Evolutionary conservation across 2,888 invertebrate species (phyloP).

Genomic region (Sarcophaga carnaria): DNA sequence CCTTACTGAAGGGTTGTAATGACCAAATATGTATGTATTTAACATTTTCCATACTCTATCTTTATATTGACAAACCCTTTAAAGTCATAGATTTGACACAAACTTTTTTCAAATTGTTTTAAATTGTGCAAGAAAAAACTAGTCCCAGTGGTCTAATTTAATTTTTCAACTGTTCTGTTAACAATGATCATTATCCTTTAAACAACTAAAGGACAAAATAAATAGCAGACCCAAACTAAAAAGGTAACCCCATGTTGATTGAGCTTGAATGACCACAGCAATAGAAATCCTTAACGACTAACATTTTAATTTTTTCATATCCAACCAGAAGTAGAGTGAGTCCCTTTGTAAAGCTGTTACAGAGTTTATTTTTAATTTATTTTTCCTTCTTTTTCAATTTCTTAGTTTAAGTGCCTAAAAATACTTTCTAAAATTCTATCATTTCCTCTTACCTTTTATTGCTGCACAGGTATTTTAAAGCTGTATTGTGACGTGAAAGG

Average conservation of each 20-base stretch:
- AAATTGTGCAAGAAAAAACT: too few relatives aligned
- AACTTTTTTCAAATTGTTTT: too few relatives aligned
- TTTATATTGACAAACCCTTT: too few relatives aligned
- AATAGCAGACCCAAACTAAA: conserved; percentile 18
- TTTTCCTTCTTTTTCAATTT: neutral
- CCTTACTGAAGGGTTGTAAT: too few relatives aligned
- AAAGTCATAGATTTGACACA: too few relatives aligned
- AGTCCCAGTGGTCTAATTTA: too few relatives aligned
- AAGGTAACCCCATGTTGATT: conserved; percentile 22
- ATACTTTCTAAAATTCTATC: conserved; percentile 25
- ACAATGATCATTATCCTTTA: too few relatives aligned
- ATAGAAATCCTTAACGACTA: conserved; percentile 4
- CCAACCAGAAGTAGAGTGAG: too few relatives aligned
- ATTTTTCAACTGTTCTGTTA: too few relatives aligned
- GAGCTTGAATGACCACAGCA: neutral
- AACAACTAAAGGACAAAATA: conserved; percentile 1
- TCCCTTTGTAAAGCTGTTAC: neutral
- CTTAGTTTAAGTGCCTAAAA: conserved; percentile 34
- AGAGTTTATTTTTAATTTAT: neutral
- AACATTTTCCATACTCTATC: too few relatives aligned
- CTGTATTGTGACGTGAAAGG: conserved; percentile 8
- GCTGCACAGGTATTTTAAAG: conserved; percentile 27
- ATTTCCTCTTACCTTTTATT: conserved; percentile 28
- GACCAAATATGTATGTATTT: too few relatives aligned
- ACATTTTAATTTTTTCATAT: conserved; percentile 22